Percentiles rank a stretch among this genome's conserved stretches.
Evolutionary conservation across 1,140 invertebrate genomes (phyloP).

Genomic region (Drosophila lowei): DNA sequence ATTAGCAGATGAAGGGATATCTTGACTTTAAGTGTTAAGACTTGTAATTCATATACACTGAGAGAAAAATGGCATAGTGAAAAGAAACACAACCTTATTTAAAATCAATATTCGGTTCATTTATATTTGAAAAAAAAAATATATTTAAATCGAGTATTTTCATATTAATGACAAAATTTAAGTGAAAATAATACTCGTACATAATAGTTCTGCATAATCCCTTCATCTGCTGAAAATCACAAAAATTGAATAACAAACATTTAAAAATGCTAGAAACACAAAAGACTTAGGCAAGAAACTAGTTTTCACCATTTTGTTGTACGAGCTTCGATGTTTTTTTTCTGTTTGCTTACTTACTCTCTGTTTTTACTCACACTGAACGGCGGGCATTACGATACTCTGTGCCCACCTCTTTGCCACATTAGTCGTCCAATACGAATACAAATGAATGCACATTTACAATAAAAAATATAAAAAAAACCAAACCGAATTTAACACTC

Average conservation of each 20-base stretch:
- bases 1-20: no score
- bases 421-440: constrained; percentile 70
- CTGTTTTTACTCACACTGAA: constrained; percentile 71
- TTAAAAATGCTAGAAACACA: constrained; percentile 14
- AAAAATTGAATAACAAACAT: not conserved
- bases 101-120: no score
- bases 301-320: constrained; percentile 72
- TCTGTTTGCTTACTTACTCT: constrained; percentile 2
- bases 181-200: no score
- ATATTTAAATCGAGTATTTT: no score
- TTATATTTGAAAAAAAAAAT: no score
- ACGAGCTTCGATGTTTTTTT: constrained; percentile 54
- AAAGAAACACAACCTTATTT: no score
- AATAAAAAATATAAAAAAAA: constrained; percentile 36
- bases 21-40: no score
- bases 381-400: constrained; percentile 50
- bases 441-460: constrained; percentile 78
- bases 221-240: not conserved
- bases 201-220: no score
- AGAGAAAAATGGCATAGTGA: no score
- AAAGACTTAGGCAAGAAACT: constrained; percentile 71
- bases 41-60: no score
- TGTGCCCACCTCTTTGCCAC: constrained; percentile 75
- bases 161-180: no score
- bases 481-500: constrained; percentile 29